Conservation (phyloP, 2,797 vertebrate species). For the Propithecus perrieri region DNA sequence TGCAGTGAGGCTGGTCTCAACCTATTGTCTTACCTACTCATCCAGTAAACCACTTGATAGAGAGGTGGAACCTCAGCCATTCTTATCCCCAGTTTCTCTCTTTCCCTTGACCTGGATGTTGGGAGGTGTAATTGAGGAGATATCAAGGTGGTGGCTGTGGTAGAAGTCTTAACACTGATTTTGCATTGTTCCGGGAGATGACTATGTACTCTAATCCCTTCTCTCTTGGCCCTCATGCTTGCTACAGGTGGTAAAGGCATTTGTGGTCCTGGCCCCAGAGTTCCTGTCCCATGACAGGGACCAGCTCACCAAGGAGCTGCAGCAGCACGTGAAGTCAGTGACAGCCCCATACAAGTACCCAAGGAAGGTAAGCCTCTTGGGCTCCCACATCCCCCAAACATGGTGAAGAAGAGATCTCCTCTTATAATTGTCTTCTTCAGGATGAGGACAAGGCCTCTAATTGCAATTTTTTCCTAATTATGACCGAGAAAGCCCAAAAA, state of each 20-base stretch:
- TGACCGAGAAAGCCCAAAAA: not conserved
- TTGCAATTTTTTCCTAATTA: not conserved
- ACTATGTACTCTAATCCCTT: not conserved
- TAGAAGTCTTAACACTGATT: not conserved
- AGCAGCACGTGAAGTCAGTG: conserved; percentile 88
- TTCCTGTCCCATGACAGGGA: conserved; percentile 80
- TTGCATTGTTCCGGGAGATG: not conserved
- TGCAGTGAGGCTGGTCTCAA: not conserved
- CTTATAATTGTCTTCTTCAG: not conserved
- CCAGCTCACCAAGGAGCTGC: conserved; percentile 85
- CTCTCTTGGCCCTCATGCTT: not conserved
- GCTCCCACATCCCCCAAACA: not conserved
- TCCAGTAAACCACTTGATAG: not conserved
- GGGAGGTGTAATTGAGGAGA: not conserved
- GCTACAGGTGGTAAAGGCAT: conserved; percentile 90
- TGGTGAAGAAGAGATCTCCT: not conserved
- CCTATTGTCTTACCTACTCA: not conserved
- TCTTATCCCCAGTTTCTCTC: not conserved
- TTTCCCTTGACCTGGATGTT: not conserved
- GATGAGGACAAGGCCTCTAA: not conserved
- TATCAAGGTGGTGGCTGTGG: not conserved
- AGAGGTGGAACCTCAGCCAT: not conserved
- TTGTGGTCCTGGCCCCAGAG: conserved; percentile 85
- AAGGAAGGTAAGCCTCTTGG: conserved; percentile 86
- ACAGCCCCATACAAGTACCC: conserved; percentile 94